Percentiles rank a stretch among this genome's conserved stretches.
Conservation (phyloP, 2,113 vertebrate genomes). For the Pterocles gutturalis region DNA sequence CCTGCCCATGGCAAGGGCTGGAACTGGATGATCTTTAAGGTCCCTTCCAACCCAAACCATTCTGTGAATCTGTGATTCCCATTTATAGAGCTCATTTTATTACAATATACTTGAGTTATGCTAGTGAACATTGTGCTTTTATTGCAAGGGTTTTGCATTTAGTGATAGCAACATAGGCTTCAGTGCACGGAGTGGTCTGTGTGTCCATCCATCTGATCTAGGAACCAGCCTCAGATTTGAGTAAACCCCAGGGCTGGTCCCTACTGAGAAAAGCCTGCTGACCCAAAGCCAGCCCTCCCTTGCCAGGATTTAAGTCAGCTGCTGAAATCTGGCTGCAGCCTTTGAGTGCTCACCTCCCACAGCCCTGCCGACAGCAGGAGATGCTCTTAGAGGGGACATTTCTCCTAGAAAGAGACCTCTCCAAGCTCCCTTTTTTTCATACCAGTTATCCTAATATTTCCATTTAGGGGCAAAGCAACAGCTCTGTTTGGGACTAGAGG, state of each 20-base stretch:
- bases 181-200: fast-evolving
- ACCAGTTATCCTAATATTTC: not conserved
- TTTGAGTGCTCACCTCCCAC: not conserved
- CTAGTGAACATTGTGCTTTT: not conserved
- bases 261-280: not conserved
- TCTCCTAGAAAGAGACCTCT: not conserved
- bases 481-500: not conserved
- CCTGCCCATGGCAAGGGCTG: too few relatives aligned
- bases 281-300: not conserved
- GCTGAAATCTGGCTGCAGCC: not conserved
- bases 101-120: not conserved
- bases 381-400: not conserved
- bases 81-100: not conserved
- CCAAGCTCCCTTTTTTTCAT: not conserved
- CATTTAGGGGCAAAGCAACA: not conserved
- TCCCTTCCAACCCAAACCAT: too few relatives aligned
- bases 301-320: not conserved
- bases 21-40: too few relatives aligned
- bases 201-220: not conserved
- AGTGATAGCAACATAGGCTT: fast-evolving
- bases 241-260: not conserved
- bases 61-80: not conserved
- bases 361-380: not conserved
- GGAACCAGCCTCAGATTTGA: not conserved
- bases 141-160: not conserved